Evolutionary conservation across 2,797 vertebrate species (phyloP).

Genomic region (Lutjanus argentimaculatus): DNA sequence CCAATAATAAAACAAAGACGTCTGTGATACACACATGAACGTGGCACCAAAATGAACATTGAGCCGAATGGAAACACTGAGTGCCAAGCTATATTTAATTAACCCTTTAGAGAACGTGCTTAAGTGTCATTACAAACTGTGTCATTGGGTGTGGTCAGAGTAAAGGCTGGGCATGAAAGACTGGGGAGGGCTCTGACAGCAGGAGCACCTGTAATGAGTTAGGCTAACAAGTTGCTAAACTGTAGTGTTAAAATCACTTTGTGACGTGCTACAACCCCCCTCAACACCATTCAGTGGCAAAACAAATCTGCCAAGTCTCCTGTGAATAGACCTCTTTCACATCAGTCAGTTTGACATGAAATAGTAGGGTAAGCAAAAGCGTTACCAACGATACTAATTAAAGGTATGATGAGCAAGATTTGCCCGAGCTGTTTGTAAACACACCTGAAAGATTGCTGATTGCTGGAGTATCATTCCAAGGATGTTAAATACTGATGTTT

Average conservation of each 20-base stretch:
- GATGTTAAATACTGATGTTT: no score
- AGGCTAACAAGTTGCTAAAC: neutral
- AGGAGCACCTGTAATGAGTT: slow-evolving; percentile 5
- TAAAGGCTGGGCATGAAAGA: neutral
- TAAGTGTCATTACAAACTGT: slow-evolving; percentile 20
- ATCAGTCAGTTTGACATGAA: no score
- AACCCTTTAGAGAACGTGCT: slow-evolving; percentile 4
- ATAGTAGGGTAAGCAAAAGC: no score
- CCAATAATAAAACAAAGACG: slow-evolving; percentile 26
- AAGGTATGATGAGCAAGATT: no score
- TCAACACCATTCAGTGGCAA: neutral
- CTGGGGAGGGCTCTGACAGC: slow-evolving; percentile 6
- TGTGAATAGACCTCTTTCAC: neutral
- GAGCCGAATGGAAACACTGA: slow-evolving; percentile 15
- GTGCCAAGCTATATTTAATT: slow-evolving; percentile 37
- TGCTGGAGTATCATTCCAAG: no score
- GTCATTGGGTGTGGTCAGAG: slow-evolving; percentile 25
- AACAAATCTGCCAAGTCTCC: neutral
- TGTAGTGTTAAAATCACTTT: neutral
- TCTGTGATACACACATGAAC: neutral
- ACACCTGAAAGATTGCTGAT: no score
- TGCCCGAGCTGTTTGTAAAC: no score
- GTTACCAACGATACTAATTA: no score
- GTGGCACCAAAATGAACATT: slow-evolving; percentile 6
- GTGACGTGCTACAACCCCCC: neutral